These are phyloP conservation scores for Isotomurus palustris DNA, from an alignment of 2,888 invertebrate genomes.

Conservation along the genomic window DNA sequence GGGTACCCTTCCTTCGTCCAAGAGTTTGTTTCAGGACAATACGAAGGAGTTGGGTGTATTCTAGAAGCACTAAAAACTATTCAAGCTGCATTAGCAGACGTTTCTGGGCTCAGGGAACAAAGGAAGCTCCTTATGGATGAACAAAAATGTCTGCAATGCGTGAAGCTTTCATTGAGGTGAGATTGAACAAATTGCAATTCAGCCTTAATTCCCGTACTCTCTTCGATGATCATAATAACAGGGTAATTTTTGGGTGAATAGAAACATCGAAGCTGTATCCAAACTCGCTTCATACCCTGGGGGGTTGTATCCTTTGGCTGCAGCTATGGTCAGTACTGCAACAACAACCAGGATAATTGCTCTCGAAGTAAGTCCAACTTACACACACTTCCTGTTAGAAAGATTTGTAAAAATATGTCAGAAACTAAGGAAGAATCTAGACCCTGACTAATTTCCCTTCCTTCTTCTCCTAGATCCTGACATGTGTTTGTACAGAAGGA, in stretches of 20 bases:
- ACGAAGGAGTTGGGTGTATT: conserved; percentile 79
- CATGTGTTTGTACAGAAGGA: conserved; percentile 67
- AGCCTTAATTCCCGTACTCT: too few species aligned
- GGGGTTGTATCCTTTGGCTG: conserved; percentile 76
- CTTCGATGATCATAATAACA: too few species aligned
- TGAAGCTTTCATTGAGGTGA: conserved; percentile 37
- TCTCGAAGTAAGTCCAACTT: conserved; percentile 62
- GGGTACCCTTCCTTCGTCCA: conserved; percentile 90
- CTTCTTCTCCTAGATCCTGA: conserved; percentile 61
- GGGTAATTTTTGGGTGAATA: too few species aligned
- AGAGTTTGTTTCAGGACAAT: conserved; percentile 81
- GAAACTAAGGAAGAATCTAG: background rate
- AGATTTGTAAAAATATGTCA: background rate
- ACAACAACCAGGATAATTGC: conserved; percentile 79
- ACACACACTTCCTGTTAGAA: background rate
- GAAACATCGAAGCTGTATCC: conserved; percentile 63
- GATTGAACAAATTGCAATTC: background rate
- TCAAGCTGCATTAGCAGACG: conserved; percentile 69
- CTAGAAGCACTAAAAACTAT: conserved; percentile 80
- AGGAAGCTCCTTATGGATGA: conserved; percentile 44
- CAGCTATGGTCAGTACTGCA: conserved; percentile 81
- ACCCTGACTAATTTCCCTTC: background rate
- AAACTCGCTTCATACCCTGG: conserved; percentile 71
- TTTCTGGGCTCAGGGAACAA: conserved; percentile 42
- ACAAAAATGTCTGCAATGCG: conserved; percentile 43